Evolutionary conservation across 1,140 invertebrate species (phyloP), one percentile per base, ranked within the genome.

Genomic region (Galleria mellonella): DNA sequence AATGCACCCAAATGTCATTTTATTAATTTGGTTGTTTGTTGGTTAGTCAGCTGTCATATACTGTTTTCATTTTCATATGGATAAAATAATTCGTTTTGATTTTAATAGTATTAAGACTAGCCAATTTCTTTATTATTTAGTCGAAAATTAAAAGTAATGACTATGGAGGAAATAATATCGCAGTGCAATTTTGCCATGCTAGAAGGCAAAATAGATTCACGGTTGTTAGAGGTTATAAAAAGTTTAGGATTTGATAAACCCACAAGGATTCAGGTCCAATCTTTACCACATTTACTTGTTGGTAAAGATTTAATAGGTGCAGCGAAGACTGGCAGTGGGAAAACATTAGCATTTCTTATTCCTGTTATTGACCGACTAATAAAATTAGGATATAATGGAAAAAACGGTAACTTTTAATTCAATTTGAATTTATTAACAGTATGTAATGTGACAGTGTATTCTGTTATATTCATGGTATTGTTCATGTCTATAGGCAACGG

Each of bases 241-340:
- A 9, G 7, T 8, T 66, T 83, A 65, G 73, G 72, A 8, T 96
- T 91, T 66, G 60, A 73, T 3, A 89, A 88, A 46, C 94, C 96
- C 50, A 98, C 96, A 5, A 93, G 94, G 65, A 97, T 98, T 74
- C 97, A 98, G 78, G 90, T 87, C 50, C 91, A 96, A 86, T 90
- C 92, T 32, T 91, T 98, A 40, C 90, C 90, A 4, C 84, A 93
- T 33, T 91, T 93, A 45, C 77, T 98, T 6, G 86, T 90, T 56
- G 94, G 93, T 4, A 84, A 91, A 49, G 96, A 98, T 88, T 89
- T 98, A 59, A 88, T 98, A 13, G 97, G 94, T 33, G 95, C 96
- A 37, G 96, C 97, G 0, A 96, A 97, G 86, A 98, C 97, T 48
- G 97, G 97, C 11, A 97, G 94, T 75, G 97, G 97, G 35, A 98